Conservation (phyloP, 2,113 vertebrate species). For the Chinchilla lanigera region DNA sequence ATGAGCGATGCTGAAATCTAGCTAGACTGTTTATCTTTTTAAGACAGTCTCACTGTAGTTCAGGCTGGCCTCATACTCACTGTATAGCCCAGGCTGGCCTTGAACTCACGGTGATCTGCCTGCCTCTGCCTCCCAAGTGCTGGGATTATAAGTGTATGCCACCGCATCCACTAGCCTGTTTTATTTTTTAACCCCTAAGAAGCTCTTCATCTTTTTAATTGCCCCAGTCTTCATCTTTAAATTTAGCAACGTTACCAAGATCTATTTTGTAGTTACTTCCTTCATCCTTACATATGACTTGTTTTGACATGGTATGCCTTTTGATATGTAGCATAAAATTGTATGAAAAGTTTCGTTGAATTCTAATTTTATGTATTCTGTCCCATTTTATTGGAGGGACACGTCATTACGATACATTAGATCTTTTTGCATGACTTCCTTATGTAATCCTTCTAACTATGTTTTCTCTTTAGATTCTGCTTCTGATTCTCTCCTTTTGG, state of each 20-base stretch:
- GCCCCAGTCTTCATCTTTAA: not conserved
- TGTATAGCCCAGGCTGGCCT: not conserved
- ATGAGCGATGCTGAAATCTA: not conserved
- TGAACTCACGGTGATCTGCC: not conserved
- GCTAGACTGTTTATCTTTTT: not conserved
- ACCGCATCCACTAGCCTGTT: not conserved
- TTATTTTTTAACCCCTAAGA: not conserved
- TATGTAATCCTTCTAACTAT: not conserved
- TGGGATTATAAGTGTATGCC: not conserved
- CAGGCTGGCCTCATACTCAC: not conserved
- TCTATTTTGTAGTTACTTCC: not conserved
- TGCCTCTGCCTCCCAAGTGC: not conserved
- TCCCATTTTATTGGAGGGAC: not conserved
- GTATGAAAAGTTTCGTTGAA: not conserved
- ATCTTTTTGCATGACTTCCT: not conserved
- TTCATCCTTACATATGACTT: not conserved
- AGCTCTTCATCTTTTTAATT: not conserved
- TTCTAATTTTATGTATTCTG: not conserved
- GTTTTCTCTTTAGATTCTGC: not conserved
- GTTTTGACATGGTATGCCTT: not conserved
- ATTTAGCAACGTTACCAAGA: not conserved
- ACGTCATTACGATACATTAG: not conserved
- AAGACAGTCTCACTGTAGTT: not conserved
- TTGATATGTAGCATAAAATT: not conserved
- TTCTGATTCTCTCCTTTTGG: not conserved